Evolutionary conservation across 2,113 vertebrate genomes (phyloP).

Genomic region (Toxotes chatareus): DNA sequence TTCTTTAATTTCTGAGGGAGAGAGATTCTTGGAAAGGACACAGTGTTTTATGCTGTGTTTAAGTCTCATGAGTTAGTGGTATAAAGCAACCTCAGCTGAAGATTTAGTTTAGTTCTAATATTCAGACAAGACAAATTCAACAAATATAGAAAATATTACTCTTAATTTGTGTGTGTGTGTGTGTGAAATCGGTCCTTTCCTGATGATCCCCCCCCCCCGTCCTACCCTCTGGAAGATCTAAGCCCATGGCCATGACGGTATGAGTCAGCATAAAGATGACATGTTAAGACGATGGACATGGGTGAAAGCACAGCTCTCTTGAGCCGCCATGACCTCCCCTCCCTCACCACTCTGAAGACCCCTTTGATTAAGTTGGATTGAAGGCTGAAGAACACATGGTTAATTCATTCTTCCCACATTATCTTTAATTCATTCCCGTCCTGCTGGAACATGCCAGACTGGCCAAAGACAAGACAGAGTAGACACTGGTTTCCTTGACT

Average conservation of each 20-base stretch:
- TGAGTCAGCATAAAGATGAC: conserved; percentile 63
- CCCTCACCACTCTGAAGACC: conserved; percentile 4
- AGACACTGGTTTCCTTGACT: conserved; percentile 9
- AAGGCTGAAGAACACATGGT: conserved; percentile 67
- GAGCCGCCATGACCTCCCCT: conserved; percentile 21
- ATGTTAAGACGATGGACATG: conserved; percentile 43
- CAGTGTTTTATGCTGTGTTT: neutral
- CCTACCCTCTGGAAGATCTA: conserved; percentile 35
- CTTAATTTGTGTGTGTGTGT: too few relatives aligned
- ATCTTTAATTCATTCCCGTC: conserved; percentile 72
- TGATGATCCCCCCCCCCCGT: neutral
- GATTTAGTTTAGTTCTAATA: neutral
- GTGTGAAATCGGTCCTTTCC: neutral
- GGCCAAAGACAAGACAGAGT: conserved; percentile 28
- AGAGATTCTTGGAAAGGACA: neutral
- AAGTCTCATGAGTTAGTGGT: too few relatives aligned
- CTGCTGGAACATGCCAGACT: conserved; percentile 45
- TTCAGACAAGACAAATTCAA: too few relatives aligned
- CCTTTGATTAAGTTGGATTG: conserved; percentile 68
- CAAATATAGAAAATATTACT: neutral
- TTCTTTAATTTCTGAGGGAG: neutral
- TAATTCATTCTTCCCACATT: conserved; percentile 75
- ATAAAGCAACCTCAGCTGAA: neutral
- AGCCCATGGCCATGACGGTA: conserved; percentile 49
- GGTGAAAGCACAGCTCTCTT: conserved; percentile 34